Evolutionary conservation across 2,888 invertebrate genomes (phyloP), one percentile per base, ranked within the genome.

Genomic region (Ophion costatus): DNA sequence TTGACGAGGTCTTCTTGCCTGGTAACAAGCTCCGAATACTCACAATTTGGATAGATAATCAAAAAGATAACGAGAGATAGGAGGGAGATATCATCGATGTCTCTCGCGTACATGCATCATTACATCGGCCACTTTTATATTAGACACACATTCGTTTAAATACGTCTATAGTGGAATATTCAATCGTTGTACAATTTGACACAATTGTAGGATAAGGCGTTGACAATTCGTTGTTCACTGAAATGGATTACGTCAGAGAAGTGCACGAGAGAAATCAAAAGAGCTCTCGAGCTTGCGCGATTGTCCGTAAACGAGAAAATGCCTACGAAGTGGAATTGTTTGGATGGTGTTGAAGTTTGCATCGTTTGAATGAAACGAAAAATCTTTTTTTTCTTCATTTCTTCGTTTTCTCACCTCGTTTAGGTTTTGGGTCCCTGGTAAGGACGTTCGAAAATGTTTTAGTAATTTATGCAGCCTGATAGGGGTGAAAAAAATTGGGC

Each of bases 11-110:
- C 51, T 51, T 17, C 66, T 76, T 17, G 76, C 76, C 22, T 76
- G 76, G 76, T 76, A 76, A 76, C 66, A 69, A 78, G 45, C 56
- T 45, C 45, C 14, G 45, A 59, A 69, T 61, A 56, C n/a, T 22
- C 63, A 4, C 22, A 75, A 42, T 75, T 75, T 79, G 24, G 79
- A 79, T 69, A 70, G 74, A 73, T 78, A 51, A 74, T 69, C 22
- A 79, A 42, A 63, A 10, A 63, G 66, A 74, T 74, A 74, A 56
- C 67, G 33, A 9, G n/a, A 57, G 69, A 83, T 67, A 80, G n/a
- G 56, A 51, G 29, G 14, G 56, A 69, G 63, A 69, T 67, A 74
- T n/a, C 17, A 51, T 67, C 29, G 61, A n/a, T 33, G 64, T n/a
- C 33, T 64, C 22, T 11, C 20, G 73, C 33, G 17, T 33, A 33